Conservation (phyloP, 2,888 invertebrate species). For the Pilophorus perplexus region DNA sequence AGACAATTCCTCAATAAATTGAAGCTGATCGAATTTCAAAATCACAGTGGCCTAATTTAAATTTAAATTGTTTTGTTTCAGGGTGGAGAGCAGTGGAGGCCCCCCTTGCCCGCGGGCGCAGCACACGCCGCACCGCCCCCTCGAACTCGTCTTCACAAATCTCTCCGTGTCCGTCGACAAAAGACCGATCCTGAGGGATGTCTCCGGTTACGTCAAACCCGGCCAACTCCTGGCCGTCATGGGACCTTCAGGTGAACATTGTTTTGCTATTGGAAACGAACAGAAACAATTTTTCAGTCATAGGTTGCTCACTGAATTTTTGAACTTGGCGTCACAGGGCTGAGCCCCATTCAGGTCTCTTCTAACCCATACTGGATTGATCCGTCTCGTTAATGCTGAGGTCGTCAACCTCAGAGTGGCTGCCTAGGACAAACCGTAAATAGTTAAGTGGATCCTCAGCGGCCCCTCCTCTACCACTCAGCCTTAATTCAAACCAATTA, state of each 20-base stretch:
- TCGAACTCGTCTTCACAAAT: conserved; percentile 66
- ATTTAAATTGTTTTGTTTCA: conserved; percentile 49
- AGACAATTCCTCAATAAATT: too few species aligned
- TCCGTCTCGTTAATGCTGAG: not conserved
- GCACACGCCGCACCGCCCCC: conserved; percentile 54
- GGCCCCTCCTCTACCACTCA: conserved; percentile 8
- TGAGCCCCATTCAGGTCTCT: too few species aligned
- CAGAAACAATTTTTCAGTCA: not conserved
- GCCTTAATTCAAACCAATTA: conserved; percentile 31
- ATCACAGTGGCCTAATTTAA: too few species aligned
- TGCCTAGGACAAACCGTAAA: conserved; percentile 38
- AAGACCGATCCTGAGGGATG: conserved; percentile 64
- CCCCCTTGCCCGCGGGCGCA: conserved; percentile 46
- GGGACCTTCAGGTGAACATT: conserved; percentile 67
- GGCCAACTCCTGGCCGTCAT: conserved; percentile 77
- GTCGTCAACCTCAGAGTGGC: conserved; percentile 34
- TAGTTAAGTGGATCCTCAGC: conserved; percentile 35
- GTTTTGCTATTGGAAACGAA: not conserved
- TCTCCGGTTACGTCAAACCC: conserved; percentile 70
- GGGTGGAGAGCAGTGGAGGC: conserved; percentile 59
- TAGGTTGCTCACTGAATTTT: not conserved
- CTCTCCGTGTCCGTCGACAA: conserved; percentile 59
- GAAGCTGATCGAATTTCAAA: too few species aligned
- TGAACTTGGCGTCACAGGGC: too few species aligned
- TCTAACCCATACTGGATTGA: too few species aligned